These are phyloP conservation scores for Mergus octosetaceus DNA, from an alignment of 2,797 vertebrate species.

Conservation along the genomic window DNA sequence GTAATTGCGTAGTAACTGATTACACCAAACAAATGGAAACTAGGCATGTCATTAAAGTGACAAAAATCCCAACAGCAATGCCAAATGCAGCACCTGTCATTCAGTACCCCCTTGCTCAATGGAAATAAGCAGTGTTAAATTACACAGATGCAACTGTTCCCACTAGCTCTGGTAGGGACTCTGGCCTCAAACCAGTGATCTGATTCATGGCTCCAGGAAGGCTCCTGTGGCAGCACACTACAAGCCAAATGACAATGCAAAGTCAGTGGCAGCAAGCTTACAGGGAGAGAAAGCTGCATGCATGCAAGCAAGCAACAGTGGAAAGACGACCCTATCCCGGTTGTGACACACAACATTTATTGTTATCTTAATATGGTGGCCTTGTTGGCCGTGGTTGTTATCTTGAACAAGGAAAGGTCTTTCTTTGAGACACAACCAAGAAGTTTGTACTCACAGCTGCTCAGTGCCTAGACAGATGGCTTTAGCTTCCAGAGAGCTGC, in stretches of 20 bases:
- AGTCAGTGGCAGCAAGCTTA: neutral
- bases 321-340: neutral
- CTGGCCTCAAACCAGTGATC: neutral
- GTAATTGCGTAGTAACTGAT: neutral
- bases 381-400: too few relatives aligned
- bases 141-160: neutral
- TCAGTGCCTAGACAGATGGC: accelerated
- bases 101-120: neutral
- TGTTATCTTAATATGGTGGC: too few relatives aligned
- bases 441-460: accelerated
- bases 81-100: neutral
- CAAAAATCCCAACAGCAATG: neutral
- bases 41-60: neutral
- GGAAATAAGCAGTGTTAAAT: neutral
- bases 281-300: neutral
- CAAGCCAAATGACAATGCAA: neutral
- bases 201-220: neutral
- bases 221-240: neutral
- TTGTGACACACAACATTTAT: neutral
- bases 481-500: neutral
- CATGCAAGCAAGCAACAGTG: neutral
- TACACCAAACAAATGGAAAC: neutral
- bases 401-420: neutral
- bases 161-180: neutral
- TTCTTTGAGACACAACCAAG: accelerated